phyloP scores from a whole-genome alignment of 2,888 invertebrate genomes.

The Eupithecia centaureata region DNA sequence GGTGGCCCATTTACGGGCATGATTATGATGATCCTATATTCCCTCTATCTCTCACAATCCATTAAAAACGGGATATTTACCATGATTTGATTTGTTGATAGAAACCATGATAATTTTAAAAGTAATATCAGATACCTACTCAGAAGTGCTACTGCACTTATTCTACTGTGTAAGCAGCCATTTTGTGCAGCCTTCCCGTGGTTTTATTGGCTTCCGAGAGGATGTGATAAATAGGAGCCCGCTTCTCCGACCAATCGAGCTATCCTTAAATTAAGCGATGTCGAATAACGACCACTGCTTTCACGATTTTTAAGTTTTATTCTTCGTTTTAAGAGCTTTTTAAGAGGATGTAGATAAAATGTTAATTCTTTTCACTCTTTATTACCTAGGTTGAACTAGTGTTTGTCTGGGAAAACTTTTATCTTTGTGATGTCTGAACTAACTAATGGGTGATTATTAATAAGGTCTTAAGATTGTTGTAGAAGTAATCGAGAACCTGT shows the following conservation, averaged over 20 bases:
- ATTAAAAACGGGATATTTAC: too few species aligned
- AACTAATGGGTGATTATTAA: too few species aligned
- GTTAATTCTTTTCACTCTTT: neutral
- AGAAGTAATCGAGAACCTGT: too few species aligned
- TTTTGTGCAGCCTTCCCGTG: slow-evolving; percentile 34
- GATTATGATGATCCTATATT: too few species aligned
- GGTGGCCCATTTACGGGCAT: too few species aligned
- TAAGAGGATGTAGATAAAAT: neutral
- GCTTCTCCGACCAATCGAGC: slow-evolving; percentile 34
- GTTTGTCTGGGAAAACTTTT: neutral
- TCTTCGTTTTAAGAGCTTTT: neutral
- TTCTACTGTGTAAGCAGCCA: slow-evolving; percentile 20
- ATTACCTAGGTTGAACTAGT: neutral
- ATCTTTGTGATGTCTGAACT: neutral
- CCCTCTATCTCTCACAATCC: too few species aligned
- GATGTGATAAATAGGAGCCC: slow-evolving; percentile 44
- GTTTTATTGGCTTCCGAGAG: slow-evolving; percentile 44
- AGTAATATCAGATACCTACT: too few species aligned
- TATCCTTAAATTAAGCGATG: slow-evolving; percentile 38
- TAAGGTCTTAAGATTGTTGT: too few species aligned
- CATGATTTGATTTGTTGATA: too few species aligned
- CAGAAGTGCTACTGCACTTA: neutral
- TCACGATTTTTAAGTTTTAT: slow-evolving; percentile 1
- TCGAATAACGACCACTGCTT: slow-evolving; percentile 25
- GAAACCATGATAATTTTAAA: too few species aligned